Percentiles rank a stretch among this genome's conserved stretches.
These are phyloP conservation scores for Epizoanthus fatuus DNA, from an alignment of 92 coral and sea anemone genomes.

Conservation along the genomic window DNA sequence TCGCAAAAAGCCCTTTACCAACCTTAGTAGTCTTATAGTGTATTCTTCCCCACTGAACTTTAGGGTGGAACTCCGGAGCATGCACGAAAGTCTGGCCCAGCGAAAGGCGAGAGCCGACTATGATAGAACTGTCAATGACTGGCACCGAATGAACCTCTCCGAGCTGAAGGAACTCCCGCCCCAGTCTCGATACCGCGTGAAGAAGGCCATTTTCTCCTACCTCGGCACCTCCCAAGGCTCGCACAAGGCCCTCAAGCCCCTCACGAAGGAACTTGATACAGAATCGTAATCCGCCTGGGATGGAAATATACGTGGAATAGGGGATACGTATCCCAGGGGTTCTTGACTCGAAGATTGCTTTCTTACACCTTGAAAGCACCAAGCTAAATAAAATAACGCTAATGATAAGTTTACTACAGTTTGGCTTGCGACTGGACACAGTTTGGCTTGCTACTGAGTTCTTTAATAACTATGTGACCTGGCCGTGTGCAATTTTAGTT, in stretches of 20 bases:
- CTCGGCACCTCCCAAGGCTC: conserved; percentile 96
- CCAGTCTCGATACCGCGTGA: conserved; percentile 87
- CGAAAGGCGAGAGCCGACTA: conserved; percentile 83
- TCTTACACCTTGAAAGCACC: too few species aligned
- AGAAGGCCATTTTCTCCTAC: conserved; percentile 91
- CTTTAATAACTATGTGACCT: too few species aligned
- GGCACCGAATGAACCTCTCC: conserved; percentile 94
- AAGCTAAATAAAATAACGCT: too few species aligned
- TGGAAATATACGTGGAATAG: too few species aligned
- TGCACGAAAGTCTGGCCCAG: conserved; percentile 68
- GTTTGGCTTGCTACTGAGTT: too few species aligned
- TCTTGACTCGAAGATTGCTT: too few species aligned
- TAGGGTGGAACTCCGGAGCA: conserved; percentile 78
- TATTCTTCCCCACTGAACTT: background rate
- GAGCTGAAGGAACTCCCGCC: conserved; percentile 91
- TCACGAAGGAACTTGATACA: conserved; percentile 74
- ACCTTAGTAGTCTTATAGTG: background rate
- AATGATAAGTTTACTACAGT: too few species aligned
- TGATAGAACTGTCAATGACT: conserved; percentile 90
- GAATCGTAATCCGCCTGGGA: conserved; percentile 1
- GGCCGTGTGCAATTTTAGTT: too few species aligned
- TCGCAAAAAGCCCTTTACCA: background rate
- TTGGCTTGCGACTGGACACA: too few species aligned
- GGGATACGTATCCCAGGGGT: too few species aligned
- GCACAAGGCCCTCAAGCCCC: conserved; percentile 83